Conservation (phyloP, 1,140 invertebrate genomes). For the Gonioctena quinquepunctata region DNA sequence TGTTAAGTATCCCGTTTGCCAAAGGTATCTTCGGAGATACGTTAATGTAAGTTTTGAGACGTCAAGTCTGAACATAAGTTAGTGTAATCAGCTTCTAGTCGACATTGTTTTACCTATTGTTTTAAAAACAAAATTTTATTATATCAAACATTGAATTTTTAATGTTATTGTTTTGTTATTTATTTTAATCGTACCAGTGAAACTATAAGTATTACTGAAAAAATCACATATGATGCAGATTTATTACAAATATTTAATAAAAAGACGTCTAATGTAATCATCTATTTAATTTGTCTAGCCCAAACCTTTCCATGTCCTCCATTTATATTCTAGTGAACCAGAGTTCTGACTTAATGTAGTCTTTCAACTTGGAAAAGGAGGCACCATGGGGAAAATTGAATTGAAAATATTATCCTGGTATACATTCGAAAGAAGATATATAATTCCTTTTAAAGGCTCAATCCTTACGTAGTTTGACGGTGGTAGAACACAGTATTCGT, state of each 20-base stretch:
- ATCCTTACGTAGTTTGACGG: no score
- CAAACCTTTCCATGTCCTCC: no score
- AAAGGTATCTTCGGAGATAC: slow-evolving; percentile 34
- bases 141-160: slow-evolving; percentile 42
- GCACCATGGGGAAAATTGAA: no score
- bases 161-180: slow-evolving; percentile 14
- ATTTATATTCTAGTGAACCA: no score
- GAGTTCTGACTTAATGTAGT: no score
- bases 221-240: slow-evolving; percentile 30
- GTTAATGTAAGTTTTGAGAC: slow-evolving; percentile 29
- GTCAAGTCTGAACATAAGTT: slow-evolving; percentile 28
- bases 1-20: slow-evolving; percentile 41
- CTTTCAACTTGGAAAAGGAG: no score
- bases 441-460: no score
- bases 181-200: slow-evolving; percentile 42
- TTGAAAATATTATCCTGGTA: no score
- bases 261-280: slow-evolving; percentile 45
- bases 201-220: slow-evolving; percentile 48
- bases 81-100: slow-evolving; percentile 48
- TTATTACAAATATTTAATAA: slow-evolving; percentile 48
- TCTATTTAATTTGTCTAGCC: not conserved
- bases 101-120: slow-evolving; percentile 44
- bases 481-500: no score
- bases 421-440: no score
- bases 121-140: slow-evolving; percentile 34